Evolutionary conservation across 2,888 invertebrate species (phyloP).

Genomic region (Disparrhopalites patrizii): DNA sequence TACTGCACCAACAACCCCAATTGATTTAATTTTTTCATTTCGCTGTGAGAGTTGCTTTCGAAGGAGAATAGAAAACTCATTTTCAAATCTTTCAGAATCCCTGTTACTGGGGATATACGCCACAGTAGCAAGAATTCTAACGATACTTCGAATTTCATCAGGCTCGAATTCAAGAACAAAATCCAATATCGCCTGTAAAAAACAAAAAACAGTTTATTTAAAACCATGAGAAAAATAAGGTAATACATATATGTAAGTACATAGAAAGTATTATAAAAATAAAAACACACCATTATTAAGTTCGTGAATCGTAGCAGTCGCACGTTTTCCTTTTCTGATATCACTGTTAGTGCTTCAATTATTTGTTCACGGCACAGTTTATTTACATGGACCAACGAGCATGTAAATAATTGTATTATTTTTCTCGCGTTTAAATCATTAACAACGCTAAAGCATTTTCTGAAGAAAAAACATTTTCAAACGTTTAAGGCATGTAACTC

Average conservation of each 20-base stretch:
- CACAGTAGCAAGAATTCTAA: conserved; percentile 16
- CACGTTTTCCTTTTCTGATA: neutral
- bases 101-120: conserved; percentile 15
- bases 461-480: conserved; percentile 4
- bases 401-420: conserved; percentile 1
- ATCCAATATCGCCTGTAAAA: conserved; percentile 23
- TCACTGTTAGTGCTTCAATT: conserved; percentile 7
- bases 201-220: conserved; percentile 2
- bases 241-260: no score
- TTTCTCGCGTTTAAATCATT: conserved; percentile 10
- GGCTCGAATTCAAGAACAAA: conserved; percentile 21
- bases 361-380: conserved; percentile 12
- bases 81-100: conserved; percentile 25
- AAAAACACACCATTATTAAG: conserved; percentile 20
- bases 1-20: conserved; percentile 22
- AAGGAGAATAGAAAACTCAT: conserved; percentile 20
- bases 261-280: no score
- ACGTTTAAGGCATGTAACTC: no score
- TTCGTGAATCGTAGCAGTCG: conserved; percentile 13
- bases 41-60: conserved; percentile 18
- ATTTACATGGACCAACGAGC: conserved; percentile 17
- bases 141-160: conserved; percentile 9
- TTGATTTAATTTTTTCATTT: conserved; percentile 15
- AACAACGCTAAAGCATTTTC: conserved; percentile 4
- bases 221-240: no score